These are phyloP conservation scores for Oreochromis niloticus DNA, from an alignment of 2,113 vertebrate species.

Conservation along the genomic window DNA sequence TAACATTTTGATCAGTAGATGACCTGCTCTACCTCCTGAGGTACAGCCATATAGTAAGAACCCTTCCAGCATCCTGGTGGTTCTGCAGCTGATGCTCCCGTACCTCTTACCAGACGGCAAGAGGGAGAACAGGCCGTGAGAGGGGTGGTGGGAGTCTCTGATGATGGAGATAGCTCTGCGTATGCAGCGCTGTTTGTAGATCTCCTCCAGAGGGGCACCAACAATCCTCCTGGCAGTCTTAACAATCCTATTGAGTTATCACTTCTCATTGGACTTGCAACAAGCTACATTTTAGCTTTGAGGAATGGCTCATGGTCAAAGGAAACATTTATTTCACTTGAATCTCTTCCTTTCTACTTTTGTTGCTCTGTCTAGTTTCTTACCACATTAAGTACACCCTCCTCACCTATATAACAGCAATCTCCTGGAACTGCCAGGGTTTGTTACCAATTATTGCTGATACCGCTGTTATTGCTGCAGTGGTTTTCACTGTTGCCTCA, in stretches of 20 bases:
- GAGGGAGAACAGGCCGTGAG: rapidly evolving
- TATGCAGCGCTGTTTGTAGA: background rate
- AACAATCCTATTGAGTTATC: background rate
- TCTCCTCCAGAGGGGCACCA: background rate
- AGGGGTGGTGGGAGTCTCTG: background rate
- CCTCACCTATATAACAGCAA: background rate
- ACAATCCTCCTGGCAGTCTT: background rate
- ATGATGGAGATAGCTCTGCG: rapidly evolving
- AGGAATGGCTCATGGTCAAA: rapidly evolving
- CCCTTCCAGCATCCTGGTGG: background rate
- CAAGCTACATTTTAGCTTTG: background rate
- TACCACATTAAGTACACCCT: background rate
- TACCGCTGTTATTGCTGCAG: background rate
- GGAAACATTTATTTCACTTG: background rate
- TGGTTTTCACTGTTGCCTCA: background rate
- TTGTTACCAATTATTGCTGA: rapidly evolving
- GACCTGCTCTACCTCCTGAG: background rate
- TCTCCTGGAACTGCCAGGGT: background rate
- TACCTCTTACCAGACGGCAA: rapidly evolving
- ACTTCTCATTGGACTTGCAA: background rate
- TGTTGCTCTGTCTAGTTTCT: background rate
- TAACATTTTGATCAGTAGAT: background rate
- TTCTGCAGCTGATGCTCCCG: background rate
- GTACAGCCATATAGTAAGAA: background rate
- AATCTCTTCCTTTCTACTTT: background rate